Base-by-base conservation (phyloP, 1,140 invertebrate genomes). In the Drosophila mojavensis region DNA sequence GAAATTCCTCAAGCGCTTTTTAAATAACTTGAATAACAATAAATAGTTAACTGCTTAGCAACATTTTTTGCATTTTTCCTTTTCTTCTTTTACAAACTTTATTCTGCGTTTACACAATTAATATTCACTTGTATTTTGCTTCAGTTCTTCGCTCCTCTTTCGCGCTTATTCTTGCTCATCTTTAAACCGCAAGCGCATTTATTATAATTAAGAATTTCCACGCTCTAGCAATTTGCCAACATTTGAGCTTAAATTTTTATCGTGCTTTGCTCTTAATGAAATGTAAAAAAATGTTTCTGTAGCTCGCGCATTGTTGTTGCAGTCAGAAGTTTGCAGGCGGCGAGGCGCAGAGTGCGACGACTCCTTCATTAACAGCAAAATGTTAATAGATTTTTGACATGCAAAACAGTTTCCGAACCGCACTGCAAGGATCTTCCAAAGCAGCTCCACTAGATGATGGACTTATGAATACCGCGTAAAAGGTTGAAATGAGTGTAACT, bases 341-440 rank as follows among this genome's bases (percentile, higher is more conserved):
- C 11, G 45, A n/a, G 15, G 28, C 36, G 10, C 53, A 30, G 43
- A 6, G 41, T 10, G 28, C 33, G 20, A 50, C 61, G 20, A 61
- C 55, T 53, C 62, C 71, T 80, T 81, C 81, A 84, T 85, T 85
- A 81, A 66, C 58, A 71, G 67, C 70, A 84, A 70, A 84, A 84
- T 84, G 77, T 84, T 84, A 84, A 85, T 84, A 84, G 81, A 84
- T 85, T 85, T 71, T 41, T 60, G 56, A 64, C 63, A 43, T 55
- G 61, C 54, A 67, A 78, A 74, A 41, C 48, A 54, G 39, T 5
- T 24, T 10, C 20, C 5, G 36, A 43, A 51, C 43, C 65, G 36
- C 41, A 7, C 20, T 47, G 51, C 50, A 55, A 48, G 36, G 33
- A 43, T 66, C 45, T 36, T 4, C 3, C 15, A 45, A 45, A 33